These are phyloP conservation scores for Pitta sordida DNA, from an alignment of 2,113 vertebrate genomes.

Conservation along the genomic window DNA sequence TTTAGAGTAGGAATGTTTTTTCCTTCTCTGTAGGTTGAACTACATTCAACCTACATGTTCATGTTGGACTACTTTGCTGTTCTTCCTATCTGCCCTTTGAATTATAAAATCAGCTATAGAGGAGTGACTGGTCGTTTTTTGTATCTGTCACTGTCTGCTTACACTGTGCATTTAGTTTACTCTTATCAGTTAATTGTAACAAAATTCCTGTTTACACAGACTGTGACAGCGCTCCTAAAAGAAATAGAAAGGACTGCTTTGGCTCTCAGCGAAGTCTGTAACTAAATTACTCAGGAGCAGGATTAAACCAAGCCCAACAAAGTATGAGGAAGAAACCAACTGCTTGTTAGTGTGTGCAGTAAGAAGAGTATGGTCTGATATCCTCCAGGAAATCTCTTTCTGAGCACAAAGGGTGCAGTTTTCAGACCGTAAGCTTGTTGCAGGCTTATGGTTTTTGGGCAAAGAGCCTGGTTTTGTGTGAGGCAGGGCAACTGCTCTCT, in stretches of 20 bases:
- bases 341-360: background rate
- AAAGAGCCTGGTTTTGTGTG: background rate
- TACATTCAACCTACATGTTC: too few relatives aligned
- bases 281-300: background rate
- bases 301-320: background rate
- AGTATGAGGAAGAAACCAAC: background rate
- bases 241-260: background rate
- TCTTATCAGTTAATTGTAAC: background rate
- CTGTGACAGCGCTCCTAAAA: background rate
- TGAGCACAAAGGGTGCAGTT: background rate
- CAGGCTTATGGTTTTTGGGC: background rate
- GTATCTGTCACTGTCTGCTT: background rate
- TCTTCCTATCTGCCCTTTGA: background rate
- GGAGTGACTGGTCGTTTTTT: background rate
- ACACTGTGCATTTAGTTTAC: background rate
- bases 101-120: background rate
- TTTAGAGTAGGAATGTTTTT: background rate
- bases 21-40: background rate
- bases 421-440: accelerated
- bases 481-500: background rate
- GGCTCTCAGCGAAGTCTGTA: background rate
- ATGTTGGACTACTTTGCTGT: background rate
- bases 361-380: background rate
- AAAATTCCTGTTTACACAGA: background rate
- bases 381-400: background rate